Base-by-base conservation (phyloP, 2,797 vertebrate species). In the Platalea minor region DNA sequence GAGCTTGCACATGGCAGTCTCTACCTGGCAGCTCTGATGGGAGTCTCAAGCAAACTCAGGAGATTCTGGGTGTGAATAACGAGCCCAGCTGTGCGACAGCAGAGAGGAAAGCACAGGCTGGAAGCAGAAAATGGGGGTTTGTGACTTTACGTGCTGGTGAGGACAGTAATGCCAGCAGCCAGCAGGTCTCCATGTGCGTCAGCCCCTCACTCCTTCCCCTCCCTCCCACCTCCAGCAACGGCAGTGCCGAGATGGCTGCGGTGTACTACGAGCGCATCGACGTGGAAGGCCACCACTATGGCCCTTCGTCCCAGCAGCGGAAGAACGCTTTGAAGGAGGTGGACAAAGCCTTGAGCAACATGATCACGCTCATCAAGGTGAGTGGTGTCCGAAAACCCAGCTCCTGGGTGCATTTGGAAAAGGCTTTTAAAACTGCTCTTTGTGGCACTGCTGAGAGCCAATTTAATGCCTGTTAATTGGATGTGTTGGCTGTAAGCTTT, bases 211-310 rank as follows among this genome's bases (percentile, higher is more conserved):
- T 46, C 26, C 70, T 65, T 69, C 24, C n/a, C 12, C 39, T 67
- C 50, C 11, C 13, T 85, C 25, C 69, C 59, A 54, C 28, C 35
- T 45, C 31, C 91, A 99, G 98, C 88, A 98, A 96, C 0, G 95
- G 97, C 92, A 97, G 97, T 0, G 98, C 98, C 0, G 98, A 98
- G 83, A 98, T 99, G 98, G 99, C 98, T 0, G 99, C 98, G 0
- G 98, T 99, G 54, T 99, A 99, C 97, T 98, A 99, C 3, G 99
- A 99, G 97, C 99, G 98, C 53, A 98, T 99, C 0, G 99, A 99
- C 2, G 98, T 99, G 69, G 98, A 99, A 96, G 99, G 99, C 3
- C 99, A 99, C 95, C 99, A 99, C 96, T 98, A 98, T 0, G 99
- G 99, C 29, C 99, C 99, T 25, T 97, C 91, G 0, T 99, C 99